Conservation (phyloP, 2,113 vertebrate species). For the Megatriorchis doriae region DNA sequence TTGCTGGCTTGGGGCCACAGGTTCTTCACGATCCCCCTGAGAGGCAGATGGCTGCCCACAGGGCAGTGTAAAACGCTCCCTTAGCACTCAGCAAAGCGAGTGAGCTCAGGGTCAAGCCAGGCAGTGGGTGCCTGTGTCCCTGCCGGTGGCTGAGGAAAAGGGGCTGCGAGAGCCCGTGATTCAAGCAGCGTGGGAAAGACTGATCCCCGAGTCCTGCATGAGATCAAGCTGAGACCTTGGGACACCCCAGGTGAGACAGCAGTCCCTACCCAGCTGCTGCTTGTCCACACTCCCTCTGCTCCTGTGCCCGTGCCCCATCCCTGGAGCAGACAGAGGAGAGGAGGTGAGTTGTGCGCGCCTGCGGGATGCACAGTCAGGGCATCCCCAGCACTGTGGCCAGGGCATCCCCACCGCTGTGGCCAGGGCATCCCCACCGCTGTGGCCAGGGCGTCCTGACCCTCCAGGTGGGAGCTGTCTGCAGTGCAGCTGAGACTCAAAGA, state of each 20-base stretch:
- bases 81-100: rapidly evolving
- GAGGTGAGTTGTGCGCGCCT: neutral
- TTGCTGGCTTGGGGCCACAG: neutral
- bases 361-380: neutral
- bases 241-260: neutral
- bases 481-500: neutral
- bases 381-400: rapidly evolving
- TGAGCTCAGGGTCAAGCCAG: neutral
- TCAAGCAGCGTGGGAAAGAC: neutral
- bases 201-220: neutral
- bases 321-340: neutral
- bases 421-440: neutral
- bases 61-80: neutral
- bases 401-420: rapidly evolving
- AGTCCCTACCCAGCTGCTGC: neutral
- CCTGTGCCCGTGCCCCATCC: too few relatives aligned
- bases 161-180: neutral
- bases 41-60: neutral
- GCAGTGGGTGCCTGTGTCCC: neutral
- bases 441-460: neutral
- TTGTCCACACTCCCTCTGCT: neutral
- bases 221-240: neutral
- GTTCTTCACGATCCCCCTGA: neutral
- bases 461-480: conserved; percentile 29
- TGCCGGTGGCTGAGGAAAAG: neutral